A percentile compares a stretch with the other conserved stretches of the same genome.
Evolutionary conservation across 2,113 vertebrate species (phyloP).

Genomic region (Psilopogon haemacephalus): DNA sequence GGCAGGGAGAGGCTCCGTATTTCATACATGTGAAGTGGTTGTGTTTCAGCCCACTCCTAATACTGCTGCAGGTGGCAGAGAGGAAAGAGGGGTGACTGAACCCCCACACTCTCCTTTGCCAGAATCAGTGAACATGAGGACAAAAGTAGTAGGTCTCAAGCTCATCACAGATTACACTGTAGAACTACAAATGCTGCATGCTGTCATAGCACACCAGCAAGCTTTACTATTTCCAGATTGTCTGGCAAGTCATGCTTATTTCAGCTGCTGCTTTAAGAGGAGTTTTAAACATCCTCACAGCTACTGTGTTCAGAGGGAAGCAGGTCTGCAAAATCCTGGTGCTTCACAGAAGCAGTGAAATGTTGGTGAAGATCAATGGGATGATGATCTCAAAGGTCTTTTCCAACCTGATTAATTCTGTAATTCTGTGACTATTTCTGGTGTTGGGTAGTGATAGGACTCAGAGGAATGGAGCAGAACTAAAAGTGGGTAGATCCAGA

Average conservation of each 20-base stretch:
- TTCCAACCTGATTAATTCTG: too few relatives aligned
- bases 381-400: too few relatives aligned
- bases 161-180: accelerated
- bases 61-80: neutral
- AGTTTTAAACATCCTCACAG: neutral
- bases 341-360: neutral
- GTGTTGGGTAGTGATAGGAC: too few relatives aligned
- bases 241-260: neutral
- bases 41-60: neutral
- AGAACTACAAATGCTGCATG: accelerated
- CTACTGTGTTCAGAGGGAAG: neutral
- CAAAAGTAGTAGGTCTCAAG: neutral
- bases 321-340: neutral
- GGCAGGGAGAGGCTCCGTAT: neutral
- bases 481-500: too few relatives aligned
- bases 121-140: accelerated
- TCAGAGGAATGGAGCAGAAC: too few relatives aligned
- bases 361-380: too few relatives aligned
- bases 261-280: neutral
- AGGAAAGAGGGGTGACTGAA: neutral
- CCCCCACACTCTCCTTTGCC: neutral
- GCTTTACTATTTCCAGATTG: neutral
- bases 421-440: too few relatives aligned
- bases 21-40: neutral
- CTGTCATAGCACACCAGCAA: neutral